Evolutionary conservation across 2,888 invertebrate genomes (phyloP), one percentile per base, ranked within the genome.

Genomic region (Ormyrus rosae): DNA sequence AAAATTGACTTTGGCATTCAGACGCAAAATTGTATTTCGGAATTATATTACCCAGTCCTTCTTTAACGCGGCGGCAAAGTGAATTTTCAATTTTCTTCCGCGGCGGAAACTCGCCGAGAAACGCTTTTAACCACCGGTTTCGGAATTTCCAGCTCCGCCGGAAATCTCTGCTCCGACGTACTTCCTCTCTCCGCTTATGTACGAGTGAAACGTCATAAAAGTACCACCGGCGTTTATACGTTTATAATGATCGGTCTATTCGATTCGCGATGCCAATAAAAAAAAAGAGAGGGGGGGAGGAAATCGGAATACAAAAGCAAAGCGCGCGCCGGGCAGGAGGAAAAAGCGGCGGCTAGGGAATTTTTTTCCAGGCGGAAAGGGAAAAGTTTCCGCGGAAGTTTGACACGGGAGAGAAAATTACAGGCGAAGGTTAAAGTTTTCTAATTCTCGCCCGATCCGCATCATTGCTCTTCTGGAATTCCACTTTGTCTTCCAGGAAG

Each of bases 401-500:
- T 34, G 19, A 7, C 9, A 34, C 4, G 34, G n/a, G 34, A 53
- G 46, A 53, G 46, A n/a, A 34, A 61, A 34, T 68, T 68, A 51
- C 9, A 55, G 34, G 8, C 55, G 13, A 53, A 68, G 63, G 19
- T 55, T 34, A 19, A 53, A 19, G 34, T 55, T 68, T 19, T 51
- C 53, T 68, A 13, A 68, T 53, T 68, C 8, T 11, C 53, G 19
- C 19, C n/a, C 34, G 68, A 68, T 34, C 34, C 55, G 53, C 68
- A 53, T 19, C 68, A 34, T 55, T 68, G 68, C 34, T 55, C 68
- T 34, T 53, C 11, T 53, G 34, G 34, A 53, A 63, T 63, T 55
- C 51, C 45, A 68, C 19, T 68, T 51, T 55, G 51, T 53, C 10
- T 68, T 55, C 68, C 10, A 34, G 53, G 34, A 68, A 68, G 51